phyloP scores from a whole-genome alignment of 2,888 invertebrate species.

The Periphyllus acericola region DNA sequence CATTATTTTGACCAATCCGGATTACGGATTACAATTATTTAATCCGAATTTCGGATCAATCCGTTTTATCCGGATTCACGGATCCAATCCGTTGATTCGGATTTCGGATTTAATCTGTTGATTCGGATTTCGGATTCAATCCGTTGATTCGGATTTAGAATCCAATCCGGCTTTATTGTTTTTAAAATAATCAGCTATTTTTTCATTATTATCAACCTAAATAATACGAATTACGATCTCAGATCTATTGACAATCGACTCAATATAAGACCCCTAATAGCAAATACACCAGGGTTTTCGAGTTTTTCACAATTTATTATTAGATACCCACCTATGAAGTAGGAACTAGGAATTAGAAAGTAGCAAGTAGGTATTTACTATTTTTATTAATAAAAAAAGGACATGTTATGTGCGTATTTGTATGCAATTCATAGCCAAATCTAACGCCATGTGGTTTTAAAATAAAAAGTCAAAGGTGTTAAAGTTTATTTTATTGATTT shows the following conservation, averaged over 20 bases:
- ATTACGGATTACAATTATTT: background rate
- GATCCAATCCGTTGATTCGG: too few species aligned
- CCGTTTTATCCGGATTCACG: too few species aligned
- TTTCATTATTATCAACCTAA: too few species aligned
- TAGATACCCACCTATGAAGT: background rate
- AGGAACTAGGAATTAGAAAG: background rate
- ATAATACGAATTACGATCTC: too few species aligned
- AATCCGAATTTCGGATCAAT: background rate
- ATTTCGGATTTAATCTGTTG: too few species aligned
- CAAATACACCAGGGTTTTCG: conserved; percentile 3
- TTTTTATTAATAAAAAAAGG: background rate
- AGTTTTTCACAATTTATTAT: conserved; percentile 8
- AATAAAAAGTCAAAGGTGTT: background rate
- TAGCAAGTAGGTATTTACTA: conserved; percentile 1
- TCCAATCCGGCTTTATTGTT: background rate
- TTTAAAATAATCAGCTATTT: background rate
- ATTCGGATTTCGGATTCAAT: too few species aligned
- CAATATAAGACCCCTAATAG: background rate
- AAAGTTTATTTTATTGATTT: conserved; percentile 9
- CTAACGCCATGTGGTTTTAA: too few species aligned
- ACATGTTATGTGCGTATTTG: background rate
- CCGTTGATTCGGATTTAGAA: too few species aligned
- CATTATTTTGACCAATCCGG: background rate
- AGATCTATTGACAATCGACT: too few species aligned
- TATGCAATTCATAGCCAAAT: background rate